Percentiles rank a stretch among this genome's conserved stretches.
Conservation (phyloP, 2,113 vertebrate genomes). For the Charina bottae region DNA sequence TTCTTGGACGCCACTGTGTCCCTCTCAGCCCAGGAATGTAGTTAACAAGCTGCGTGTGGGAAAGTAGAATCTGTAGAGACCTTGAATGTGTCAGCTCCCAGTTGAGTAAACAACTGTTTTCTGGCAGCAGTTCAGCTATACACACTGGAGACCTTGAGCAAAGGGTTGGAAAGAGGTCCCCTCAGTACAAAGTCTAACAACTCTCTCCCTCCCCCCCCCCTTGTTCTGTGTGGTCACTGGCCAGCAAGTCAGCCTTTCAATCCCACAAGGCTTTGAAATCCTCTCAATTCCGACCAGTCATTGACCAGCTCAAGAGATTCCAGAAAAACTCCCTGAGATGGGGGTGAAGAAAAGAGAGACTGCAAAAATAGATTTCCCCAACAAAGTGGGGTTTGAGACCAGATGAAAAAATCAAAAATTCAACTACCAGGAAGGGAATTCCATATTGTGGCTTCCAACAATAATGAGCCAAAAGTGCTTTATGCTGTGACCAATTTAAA, state of each 20-base stretch:
- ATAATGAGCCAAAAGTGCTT: neutral
- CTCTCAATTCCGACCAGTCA: constrained; percentile 7
- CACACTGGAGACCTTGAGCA: constrained; percentile 57
- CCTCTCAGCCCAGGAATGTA: constrained; percentile 69
- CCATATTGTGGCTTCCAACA: neutral
- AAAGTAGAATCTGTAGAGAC: constrained; percentile 73
- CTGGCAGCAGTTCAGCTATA: constrained; percentile 63
- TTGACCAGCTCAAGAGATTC: neutral
- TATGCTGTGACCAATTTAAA: neutral
- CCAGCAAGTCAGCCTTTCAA: constrained; percentile 24
- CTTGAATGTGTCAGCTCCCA: constrained; percentile 73
- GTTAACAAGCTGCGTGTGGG: constrained; percentile 69
- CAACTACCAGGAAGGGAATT: neutral
- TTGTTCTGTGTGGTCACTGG: constrained; percentile 20
- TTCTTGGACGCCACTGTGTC: constrained; percentile 57
- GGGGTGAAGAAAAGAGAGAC: neutral
- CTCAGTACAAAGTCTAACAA: constrained; percentile 11
- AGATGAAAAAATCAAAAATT: neutral
- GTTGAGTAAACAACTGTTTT: constrained; percentile 76
- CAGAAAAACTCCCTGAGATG: neutral
- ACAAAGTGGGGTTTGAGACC: neutral
- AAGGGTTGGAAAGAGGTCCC: constrained; percentile 34
- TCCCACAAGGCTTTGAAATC: neutral
- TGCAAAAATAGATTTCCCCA: neutral
- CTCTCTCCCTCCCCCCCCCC: neutral